phyloP scores from a whole-genome alignment of 1,140 invertebrate genomes.

The Ceratitis capitata region DNA sequence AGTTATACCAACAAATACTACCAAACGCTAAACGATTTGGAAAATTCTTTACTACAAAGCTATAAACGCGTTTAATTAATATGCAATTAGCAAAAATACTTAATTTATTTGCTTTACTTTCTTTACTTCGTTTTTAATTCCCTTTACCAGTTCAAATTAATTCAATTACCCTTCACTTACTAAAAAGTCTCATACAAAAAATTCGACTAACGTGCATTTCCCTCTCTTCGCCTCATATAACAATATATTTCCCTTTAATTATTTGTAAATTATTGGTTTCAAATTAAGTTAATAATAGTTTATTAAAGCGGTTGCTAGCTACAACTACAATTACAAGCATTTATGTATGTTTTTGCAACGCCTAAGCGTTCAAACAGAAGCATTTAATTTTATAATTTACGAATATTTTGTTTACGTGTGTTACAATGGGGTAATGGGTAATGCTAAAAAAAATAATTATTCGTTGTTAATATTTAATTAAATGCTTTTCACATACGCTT shows the following conservation, averaged over 20 bases:
- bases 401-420: slow-evolving; percentile 3
- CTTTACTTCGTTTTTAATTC: too few relatives aligned
- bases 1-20: not conserved
- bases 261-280: not conserved
- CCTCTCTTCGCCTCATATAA: not conserved
- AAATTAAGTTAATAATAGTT: not conserved
- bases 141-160: too few relatives aligned
- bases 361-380: not conserved
- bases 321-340: not conserved
- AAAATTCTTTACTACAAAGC: not conserved
- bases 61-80: not conserved
- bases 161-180: not conserved
- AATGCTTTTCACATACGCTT: too few relatives aligned
- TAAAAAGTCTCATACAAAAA: not conserved
- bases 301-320: not conserved
- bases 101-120: not conserved
- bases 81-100: not conserved
- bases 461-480: not conserved
- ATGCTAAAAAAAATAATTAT: slow-evolving; percentile 6
- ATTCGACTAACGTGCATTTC: not conserved
- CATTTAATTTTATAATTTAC: not conserved
- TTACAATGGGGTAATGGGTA: not conserved
- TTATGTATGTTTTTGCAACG: not conserved
- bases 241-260: not conserved
- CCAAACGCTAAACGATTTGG: not conserved